Conservation (phyloP, 1,140 invertebrate species). For the Sycobia sp. region DNA sequence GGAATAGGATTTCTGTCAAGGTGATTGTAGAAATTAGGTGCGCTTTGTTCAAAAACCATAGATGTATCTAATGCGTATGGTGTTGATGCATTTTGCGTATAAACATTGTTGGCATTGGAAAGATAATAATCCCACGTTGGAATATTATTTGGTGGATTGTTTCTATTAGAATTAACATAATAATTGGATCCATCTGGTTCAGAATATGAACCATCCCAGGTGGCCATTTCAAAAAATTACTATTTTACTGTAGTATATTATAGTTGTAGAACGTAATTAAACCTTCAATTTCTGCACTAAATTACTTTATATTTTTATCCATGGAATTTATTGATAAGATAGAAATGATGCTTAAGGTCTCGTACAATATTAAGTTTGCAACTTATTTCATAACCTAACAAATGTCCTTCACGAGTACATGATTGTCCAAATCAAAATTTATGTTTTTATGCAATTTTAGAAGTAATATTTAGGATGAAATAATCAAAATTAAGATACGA, state of each 20-base stretch:
- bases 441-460: not conserved
- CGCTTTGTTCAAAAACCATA: constrained; percentile 27
- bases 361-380: constrained; percentile 2
- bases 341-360: too few relatives aligned
- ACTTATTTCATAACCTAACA: constrained; percentile 26
- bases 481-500: not conserved
- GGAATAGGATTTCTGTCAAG: constrained; percentile 17
- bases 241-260: too few relatives aligned
- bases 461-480: not conserved
- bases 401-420: not conserved
- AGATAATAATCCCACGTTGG: constrained; percentile 44
- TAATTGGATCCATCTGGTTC: constrained; percentile 49
- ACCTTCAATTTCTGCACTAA: too few relatives aligned
- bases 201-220: constrained; percentile 56
- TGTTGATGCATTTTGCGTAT: constrained; percentile 21
- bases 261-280: too few relatives aligned
- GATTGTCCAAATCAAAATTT: not conserved
- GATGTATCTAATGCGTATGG: constrained; percentile 35
- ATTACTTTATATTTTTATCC: too few relatives aligned
- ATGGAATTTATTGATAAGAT: not conserved
- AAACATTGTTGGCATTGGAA: constrained; percentile 29
- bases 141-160: constrained; percentile 27
- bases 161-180: constrained; percentile 42
- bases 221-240: constrained; percentile 49
- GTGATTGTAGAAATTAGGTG: constrained; percentile 33